phyloP scores from a whole-genome alignment of 2,113 vertebrate species.

The Nerophis lumbriciformis region DNA sequence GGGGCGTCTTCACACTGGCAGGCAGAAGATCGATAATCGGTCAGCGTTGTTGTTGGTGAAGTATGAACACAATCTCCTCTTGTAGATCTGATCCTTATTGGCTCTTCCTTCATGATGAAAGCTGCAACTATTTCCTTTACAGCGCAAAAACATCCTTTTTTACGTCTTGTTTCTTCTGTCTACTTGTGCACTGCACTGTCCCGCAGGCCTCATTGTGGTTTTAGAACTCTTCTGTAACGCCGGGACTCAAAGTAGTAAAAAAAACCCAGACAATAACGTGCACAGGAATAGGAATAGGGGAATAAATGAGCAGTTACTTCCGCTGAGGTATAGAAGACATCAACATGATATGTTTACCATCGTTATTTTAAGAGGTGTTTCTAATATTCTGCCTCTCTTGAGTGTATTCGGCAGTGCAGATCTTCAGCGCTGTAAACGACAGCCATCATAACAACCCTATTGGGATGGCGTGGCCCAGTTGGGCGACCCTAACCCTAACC shows the following conservation, averaged over 20 bases:
- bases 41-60: constrained; percentile 5
- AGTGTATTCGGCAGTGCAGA: no score
- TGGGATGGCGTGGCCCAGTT: no score
- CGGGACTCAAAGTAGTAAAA: constrained; percentile 41
- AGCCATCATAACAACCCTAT: no score
- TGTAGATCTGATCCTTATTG: constrained; percentile 8
- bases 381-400: no score
- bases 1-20: constrained; percentile 7
- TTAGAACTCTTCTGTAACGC: constrained; percentile 47
- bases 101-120: constrained; percentile 22
- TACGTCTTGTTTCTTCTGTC: constrained; percentile 8
- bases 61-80: neutral
- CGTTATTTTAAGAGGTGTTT: no score
- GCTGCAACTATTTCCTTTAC: constrained; percentile 24
- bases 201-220: constrained; percentile 45
- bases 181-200: constrained; percentile 27
- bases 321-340: no score
- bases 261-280: constrained; percentile 14
- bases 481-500: no score
- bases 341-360: no score
- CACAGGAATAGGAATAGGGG: constrained; percentile 10
- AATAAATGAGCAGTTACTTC: constrained; percentile 38
- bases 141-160: constrained; percentile 25
- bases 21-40: constrained; percentile 21
- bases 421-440: no score